These are phyloP conservation scores for Lindbergichthys nudifrons DNA, from an alignment of 2,797 vertebrate species.

Conservation along the genomic window DNA sequence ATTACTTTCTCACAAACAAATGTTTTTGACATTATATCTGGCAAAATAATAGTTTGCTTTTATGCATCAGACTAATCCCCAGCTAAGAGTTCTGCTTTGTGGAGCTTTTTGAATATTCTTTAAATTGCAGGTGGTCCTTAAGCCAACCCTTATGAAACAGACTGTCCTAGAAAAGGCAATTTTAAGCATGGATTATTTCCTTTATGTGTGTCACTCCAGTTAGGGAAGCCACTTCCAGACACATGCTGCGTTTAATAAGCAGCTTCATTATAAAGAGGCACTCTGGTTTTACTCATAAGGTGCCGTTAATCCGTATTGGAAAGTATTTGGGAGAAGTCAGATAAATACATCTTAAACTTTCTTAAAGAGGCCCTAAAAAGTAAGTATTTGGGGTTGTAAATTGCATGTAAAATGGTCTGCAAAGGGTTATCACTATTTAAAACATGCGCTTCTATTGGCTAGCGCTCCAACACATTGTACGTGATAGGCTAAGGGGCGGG, in stretches of 20 bases:
- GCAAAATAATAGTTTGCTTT: not conserved
- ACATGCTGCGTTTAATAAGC: not conserved
- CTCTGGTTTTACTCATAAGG: not conserved
- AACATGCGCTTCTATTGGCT: too few species aligned
- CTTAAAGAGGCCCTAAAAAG: not conserved
- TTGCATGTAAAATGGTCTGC: too few species aligned
- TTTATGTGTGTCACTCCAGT: not conserved
- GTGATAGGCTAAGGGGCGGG: too few species aligned
- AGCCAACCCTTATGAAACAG: not conserved
- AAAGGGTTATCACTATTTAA: too few species aligned
- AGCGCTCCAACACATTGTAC: too few species aligned
- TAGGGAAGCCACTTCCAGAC: not conserved
- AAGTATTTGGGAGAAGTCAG: not conserved
- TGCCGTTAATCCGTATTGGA: not conserved
- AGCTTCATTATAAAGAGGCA: not conserved
- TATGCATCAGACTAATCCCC: not conserved
- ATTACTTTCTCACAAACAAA: slow-evolving; percentile 10
- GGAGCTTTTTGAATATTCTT: not conserved
- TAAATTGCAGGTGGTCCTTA: not conserved
- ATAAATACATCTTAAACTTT: not conserved
- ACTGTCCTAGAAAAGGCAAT: not conserved
- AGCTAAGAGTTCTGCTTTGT: not conserved
- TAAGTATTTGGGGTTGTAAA: too few species aligned
- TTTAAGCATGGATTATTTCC: not conserved
- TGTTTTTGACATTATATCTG: too few species aligned